Base-by-base conservation (phyloP, 2,888 invertebrate genomes). In the Hydrotaea cyrtoneurina region DNA sequence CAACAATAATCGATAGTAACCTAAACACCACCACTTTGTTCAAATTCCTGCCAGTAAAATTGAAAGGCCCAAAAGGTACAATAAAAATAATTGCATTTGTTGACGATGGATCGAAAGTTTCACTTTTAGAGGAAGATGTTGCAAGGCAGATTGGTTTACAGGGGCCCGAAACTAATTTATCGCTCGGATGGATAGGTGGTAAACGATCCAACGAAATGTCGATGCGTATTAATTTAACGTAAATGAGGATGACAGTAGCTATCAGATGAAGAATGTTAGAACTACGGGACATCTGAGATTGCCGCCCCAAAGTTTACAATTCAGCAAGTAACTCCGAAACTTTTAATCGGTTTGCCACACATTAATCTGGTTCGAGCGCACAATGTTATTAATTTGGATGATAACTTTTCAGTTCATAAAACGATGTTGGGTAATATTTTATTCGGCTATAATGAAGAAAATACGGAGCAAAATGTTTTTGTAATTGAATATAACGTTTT, bases 11-110 rank as follows among this genome's bases (percentile, higher is more conserved):
- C 0, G 46, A 64, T 23, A 53, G 7, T 11, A 23, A 7, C 7
- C 7, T 55, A 8, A 19, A 57, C 13, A 72, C 17, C 0, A 46
- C 69, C 62, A 71, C 77, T 31, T 53, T 77, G 36, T 80, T 69
- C 21, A 83, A 83, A 36, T 83, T 76, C 57, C 73, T 83, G 23
- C 80, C 83, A 0, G 80, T 83, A 2, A 62, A 74, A 36, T 64
- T 83, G 7, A 77, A 0, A 64, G 64, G 64, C 2, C 64, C 64
- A 10, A 64, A 64, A 10, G n/a, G 64, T 17, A 10, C n/a, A 0
- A 17, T 64, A 64, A 64, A 15, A 17, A 39, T 64, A 8, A 81
- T 31, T 72, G 79, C 26, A 55, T 73, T 21, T 77, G 2, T 46
- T 19, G n/a, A 31, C 66, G 43, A 82, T 15, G 78, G 81, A 0